Conservation (phyloP, 2,113 vertebrate genomes). For the Indri indri region DNA sequence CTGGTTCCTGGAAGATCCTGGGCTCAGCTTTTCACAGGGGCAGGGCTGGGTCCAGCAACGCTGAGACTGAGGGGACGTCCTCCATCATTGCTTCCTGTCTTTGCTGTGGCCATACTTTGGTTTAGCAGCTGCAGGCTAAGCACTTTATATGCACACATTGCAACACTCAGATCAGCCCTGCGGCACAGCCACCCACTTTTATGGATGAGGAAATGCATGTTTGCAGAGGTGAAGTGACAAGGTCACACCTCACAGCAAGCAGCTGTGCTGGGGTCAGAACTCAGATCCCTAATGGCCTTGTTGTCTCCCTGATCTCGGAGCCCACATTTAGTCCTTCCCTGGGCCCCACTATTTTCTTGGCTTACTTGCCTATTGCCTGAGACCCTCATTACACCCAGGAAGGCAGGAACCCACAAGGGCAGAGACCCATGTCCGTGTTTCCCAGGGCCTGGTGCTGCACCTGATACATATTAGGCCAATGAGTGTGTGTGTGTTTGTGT, state of each 20-base stretch:
- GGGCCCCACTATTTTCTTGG: neutral
- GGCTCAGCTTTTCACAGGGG: neutral
- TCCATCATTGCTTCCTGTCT: too few relatives aligned
- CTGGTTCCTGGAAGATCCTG: neutral
- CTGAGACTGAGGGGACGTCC: neutral
- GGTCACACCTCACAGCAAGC: neutral
- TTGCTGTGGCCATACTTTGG: neutral
- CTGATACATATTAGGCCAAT: neutral
- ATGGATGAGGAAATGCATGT: neutral
- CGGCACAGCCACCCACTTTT: accelerated
- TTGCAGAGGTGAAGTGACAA: neutral
- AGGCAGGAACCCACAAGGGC: neutral
- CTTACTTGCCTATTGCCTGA: neutral
- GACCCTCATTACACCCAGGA: neutral
- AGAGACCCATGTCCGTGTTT: neutral
- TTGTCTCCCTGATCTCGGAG: neutral
- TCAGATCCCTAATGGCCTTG: neutral
- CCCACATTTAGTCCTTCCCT: neutral
- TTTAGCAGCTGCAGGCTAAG: neutral
- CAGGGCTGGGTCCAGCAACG: neutral
- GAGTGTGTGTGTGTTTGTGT: neutral
- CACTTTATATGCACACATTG: accelerated
- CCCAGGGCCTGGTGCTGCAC: too few relatives aligned
- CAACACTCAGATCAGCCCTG: neutral
- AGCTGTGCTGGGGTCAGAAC: neutral